phyloP scores from a whole-genome alignment of 2,888 invertebrate genomes.

The Glaucopsyche alexis region DNA sequence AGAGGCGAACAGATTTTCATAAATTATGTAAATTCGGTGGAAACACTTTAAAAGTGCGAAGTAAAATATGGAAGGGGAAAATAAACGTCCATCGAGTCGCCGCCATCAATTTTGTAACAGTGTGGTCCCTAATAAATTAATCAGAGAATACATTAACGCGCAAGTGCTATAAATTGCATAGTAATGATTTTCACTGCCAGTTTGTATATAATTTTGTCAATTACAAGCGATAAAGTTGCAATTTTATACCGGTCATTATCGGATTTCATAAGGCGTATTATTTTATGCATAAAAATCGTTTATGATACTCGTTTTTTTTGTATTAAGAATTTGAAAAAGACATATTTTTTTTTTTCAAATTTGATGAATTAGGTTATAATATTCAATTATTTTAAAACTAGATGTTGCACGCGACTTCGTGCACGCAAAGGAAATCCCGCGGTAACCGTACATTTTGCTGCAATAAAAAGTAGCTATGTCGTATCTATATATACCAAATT shows the following conservation, averaged over 20 bases:
- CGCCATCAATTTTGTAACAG: slow-evolving; percentile 55
- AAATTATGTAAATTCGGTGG: slow-evolving; percentile 32
- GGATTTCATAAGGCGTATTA: not conserved
- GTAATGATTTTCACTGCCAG: slow-evolving; percentile 59
- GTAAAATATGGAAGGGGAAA: slow-evolving; percentile 39
- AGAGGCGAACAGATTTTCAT: slow-evolving; percentile 31
- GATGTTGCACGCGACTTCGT: no score
- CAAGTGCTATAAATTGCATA: slow-evolving; percentile 60
- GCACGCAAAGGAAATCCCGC: no score
- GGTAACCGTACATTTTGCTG: no score
- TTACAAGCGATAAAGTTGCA: slow-evolving; percentile 29
- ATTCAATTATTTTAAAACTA: no score
- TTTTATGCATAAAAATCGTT: no score
- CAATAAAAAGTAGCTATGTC: no score
- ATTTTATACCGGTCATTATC: not conserved
- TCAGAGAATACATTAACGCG: slow-evolving; percentile 61
- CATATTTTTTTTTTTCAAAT: no score
- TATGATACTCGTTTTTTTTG: no score
- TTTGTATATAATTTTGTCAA: slow-evolving; percentile 56
- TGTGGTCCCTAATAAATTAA: slow-evolving; percentile 67
- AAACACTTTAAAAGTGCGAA: slow-evolving; percentile 32
- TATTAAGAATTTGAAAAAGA: no score
- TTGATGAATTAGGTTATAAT: no score
- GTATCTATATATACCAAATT: no score
- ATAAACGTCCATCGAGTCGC: slow-evolving; percentile 39